These are phyloP conservation scores for Callyntrura sp. DNA, from an alignment of 2,888 invertebrate species.

Conservation along the genomic window DNA sequence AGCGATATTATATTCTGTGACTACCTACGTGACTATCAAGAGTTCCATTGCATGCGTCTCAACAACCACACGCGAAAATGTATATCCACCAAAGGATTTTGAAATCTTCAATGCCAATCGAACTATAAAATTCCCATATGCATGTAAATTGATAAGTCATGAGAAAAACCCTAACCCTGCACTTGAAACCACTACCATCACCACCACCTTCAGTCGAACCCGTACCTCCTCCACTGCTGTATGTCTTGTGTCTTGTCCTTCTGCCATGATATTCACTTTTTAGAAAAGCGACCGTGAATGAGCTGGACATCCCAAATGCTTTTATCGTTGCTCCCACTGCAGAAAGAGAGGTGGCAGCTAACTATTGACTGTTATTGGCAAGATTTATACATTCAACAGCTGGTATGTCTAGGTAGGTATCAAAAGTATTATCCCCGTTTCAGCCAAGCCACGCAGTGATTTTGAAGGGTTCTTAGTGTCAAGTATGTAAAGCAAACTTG, in stretches of 20 bases:
- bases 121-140: conserved; percentile 70
- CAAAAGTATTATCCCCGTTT: too few species aligned
- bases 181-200: conserved; percentile 32
- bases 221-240: too few species aligned
- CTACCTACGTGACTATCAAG: not conserved
- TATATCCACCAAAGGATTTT: conserved; percentile 19
- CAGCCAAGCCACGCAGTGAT: too few species aligned
- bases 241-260: conserved; percentile 17
- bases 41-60: conserved; percentile 7
- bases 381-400: too few species aligned
- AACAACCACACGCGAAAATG: conserved; percentile 13
- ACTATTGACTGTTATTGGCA: too few species aligned
- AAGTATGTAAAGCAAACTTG: conserved; percentile 18
- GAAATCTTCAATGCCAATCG: conserved; percentile 68
- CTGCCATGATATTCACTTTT: not conserved
- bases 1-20: too few species aligned
- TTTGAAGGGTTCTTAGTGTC: conserved; percentile 49
- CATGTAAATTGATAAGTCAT: conserved; percentile 71
- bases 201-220: too few species aligned
- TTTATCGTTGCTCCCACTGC: too few species aligned
- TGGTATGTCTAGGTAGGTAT: too few species aligned
- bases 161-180: conserved; percentile 64
- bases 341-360: too few species aligned
- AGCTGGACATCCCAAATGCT: too few species aligned
- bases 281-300: too few species aligned